These are phyloP conservation scores for Microctonus hyperodae DNA, from an alignment of 2,888 invertebrate genomes.

Conservation along the genomic window DNA sequence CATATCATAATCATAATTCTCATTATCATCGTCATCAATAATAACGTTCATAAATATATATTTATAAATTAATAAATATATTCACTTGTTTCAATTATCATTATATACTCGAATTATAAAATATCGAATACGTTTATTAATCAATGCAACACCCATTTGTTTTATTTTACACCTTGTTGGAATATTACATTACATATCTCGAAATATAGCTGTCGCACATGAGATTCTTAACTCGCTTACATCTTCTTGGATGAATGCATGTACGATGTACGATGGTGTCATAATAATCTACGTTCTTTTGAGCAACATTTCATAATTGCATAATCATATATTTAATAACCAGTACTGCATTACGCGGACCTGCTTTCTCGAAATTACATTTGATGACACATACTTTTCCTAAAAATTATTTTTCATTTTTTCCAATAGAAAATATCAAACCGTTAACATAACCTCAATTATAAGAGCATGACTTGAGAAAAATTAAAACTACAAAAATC, in stretches of 20 bases:
- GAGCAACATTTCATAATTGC: constrained; percentile 52
- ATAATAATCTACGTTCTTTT: constrained; percentile 53
- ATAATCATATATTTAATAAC: constrained; percentile 56
- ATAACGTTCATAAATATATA: not conserved
- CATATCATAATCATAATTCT: not conserved
- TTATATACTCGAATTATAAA: no score
- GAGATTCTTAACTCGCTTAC: not conserved
- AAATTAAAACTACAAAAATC: no score
- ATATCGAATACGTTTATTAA: no score
- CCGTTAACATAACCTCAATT: no score
- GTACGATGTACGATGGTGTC: constrained; percentile 43
- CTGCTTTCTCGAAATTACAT: constrained; percentile 9
- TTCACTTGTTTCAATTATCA: no score
- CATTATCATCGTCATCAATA: no score
- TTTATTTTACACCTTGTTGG: not conserved
- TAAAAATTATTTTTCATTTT: no score
- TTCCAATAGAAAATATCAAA: not conserved
- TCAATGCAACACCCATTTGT: constrained; percentile 5
- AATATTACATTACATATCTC: no score
- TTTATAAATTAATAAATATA: not conserved
- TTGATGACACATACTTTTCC: not conserved
- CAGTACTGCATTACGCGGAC: constrained; percentile 15
- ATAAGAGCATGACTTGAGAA: no score
- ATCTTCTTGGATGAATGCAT: constrained; percentile 24
- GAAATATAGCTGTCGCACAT: not conserved